These are phyloP conservation scores for Sebastes matsubarae DNA, from an alignment of 2,797 vertebrate species.

Conservation along the genomic window DNA sequence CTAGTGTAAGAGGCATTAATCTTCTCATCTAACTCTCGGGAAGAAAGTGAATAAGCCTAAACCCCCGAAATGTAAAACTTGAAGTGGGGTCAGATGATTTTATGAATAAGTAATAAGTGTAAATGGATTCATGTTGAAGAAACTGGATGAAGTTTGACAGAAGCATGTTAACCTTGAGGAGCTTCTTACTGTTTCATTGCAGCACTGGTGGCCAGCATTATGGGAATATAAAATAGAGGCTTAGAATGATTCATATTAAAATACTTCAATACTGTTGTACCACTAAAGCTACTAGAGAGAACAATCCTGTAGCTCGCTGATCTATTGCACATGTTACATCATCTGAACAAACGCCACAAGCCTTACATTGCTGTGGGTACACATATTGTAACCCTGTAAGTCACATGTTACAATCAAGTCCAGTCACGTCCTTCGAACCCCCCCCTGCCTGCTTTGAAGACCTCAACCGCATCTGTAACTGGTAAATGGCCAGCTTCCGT, in stretches of 20 bases:
- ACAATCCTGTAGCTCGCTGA: background rate
- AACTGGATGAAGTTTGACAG: background rate
- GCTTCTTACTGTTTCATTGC: background rate
- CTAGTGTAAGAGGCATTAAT: background rate
- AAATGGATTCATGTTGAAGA: background rate
- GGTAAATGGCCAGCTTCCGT: slow-evolving; percentile 2
- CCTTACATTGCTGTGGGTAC: background rate
- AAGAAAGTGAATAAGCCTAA: background rate
- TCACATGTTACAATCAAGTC: slow-evolving; percentile 11
- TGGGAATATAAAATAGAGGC: background rate
- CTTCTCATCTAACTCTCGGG: background rate
- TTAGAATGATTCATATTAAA: background rate
- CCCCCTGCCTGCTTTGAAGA: slow-evolving; percentile 13
- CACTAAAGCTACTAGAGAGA: background rate
- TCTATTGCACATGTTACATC: background rate
- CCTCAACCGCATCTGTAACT: background rate
- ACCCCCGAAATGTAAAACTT: background rate
- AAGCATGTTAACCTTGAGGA: background rate
- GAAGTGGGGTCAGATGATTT: slow-evolving; percentile 10
- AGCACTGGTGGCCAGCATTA: background rate
- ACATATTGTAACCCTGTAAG: background rate
- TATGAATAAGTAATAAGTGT: slow-evolving; percentile 5
- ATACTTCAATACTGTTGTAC: no score
- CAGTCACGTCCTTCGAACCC: background rate
- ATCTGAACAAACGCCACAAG: slow-evolving; percentile 4